These are phyloP conservation scores for Zonotrichia albicollis DNA, from an alignment of 2,797 vertebrate species.

Conservation along the genomic window DNA sequence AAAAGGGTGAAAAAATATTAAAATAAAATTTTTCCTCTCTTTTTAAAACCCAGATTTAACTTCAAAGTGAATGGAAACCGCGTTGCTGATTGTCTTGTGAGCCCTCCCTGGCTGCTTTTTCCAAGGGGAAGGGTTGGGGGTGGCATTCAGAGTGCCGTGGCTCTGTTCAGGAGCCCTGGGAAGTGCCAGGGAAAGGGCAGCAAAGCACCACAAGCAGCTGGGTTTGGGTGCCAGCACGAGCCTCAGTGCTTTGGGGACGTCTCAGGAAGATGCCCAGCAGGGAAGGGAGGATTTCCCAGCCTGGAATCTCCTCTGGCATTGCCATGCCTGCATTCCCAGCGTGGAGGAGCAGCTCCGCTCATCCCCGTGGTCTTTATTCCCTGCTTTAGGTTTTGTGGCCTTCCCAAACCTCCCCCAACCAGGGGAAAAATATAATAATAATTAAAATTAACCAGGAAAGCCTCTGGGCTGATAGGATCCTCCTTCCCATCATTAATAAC, in stretches of 20 bases:
- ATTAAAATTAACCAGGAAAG: neutral
- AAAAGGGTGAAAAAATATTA: accelerated
- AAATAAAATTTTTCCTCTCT: neutral
- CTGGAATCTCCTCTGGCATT: neutral
- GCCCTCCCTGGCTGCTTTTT: neutral
- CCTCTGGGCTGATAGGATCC: neutral
- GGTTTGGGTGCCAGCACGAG: neutral
- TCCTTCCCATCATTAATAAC: neutral
- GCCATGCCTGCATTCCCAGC: accelerated
- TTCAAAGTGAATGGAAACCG: neutral
- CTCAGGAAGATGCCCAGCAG: neutral
- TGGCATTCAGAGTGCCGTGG: neutral
- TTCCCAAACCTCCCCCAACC: neutral
- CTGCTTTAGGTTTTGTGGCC: neutral
- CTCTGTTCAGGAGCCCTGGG: neutral
- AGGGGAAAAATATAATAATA: too few species aligned
- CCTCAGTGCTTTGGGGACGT: accelerated
- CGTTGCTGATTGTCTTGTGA: neutral
- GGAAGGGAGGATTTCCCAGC: neutral
- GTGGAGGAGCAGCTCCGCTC: neutral
- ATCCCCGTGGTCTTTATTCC: accelerated
- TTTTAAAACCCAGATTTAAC: neutral
- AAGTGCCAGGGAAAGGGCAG: neutral
- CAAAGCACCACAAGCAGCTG: accelerated
- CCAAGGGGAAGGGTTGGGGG: neutral